phyloP scores from a whole-genome alignment of 2,797 vertebrate genomes.

The Rhinogobio ventralis region DNA sequence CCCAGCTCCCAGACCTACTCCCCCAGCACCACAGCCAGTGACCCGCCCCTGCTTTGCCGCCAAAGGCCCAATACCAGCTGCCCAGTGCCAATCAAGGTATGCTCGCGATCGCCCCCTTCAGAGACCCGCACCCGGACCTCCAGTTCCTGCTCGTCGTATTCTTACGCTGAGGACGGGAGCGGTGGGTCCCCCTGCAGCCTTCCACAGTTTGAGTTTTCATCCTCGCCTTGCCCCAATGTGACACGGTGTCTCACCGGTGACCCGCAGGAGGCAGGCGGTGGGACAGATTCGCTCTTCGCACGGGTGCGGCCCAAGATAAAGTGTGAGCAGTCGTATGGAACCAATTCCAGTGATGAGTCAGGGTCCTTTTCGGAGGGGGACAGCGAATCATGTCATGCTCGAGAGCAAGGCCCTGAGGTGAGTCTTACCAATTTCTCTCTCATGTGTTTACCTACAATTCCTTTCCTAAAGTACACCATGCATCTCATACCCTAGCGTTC shows the following conservation, averaged over 20 bases:
- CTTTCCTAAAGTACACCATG: background rate
- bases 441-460: background rate
- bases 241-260: slow-evolving; percentile 89
- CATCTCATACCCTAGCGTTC: background rate
- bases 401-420: slow-evolving; percentile 96
- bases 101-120: slow-evolving; percentile 93
- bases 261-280: slow-evolving; percentile 89
- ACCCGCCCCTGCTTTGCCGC: slow-evolving; percentile 86
- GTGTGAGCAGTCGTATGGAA: slow-evolving; percentile 98
- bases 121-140: slow-evolving; percentile 97
- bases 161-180: slow-evolving; percentile 95
- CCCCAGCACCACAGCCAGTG: slow-evolving; percentile 82
- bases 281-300: slow-evolving; percentile 87
- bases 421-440: slow-evolving; percentile 66
- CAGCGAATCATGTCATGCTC: slow-evolving; percentile 96
- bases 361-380: slow-evolving; percentile 99
- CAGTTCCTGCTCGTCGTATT: slow-evolving; percentile 98
- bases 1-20: slow-evolving; percentile 91
- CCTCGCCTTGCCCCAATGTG: slow-evolving; percentile 95
- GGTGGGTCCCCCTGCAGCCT: slow-evolving; percentile 97
- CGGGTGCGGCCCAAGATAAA: slow-evolving; percentile 95
- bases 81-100: slow-evolving; percentile 99
- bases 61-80: slow-evolving; percentile 97
- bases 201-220: slow-evolving; percentile 97
- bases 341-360: slow-evolving; percentile 98